Percentiles rank a stretch among this genome's conserved stretches.
Conservation (phyloP, 2,888 invertebrate genomes). For the Leuctra nigra region DNA sequence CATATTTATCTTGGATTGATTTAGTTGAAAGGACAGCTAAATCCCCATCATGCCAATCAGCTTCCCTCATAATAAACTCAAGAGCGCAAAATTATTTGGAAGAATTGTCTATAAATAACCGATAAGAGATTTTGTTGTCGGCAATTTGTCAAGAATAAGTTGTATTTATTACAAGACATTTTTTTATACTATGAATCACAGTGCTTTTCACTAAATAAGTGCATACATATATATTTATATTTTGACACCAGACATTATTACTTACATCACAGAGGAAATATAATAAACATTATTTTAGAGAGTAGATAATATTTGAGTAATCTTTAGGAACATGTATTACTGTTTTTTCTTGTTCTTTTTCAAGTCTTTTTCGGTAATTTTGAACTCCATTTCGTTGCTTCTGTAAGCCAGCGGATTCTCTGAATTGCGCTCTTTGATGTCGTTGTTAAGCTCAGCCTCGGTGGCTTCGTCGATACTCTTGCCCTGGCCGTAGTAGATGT, state of each 20-base stretch:
- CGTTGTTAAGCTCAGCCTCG: slow-evolving; percentile 45
- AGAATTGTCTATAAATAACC: no score
- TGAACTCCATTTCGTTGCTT: slow-evolving; percentile 38
- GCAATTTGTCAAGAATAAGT: no score
- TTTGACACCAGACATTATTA: neutral
- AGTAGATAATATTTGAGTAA: neutral
- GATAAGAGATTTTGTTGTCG: no score
- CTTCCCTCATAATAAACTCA: no score
- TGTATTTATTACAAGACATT: neutral
- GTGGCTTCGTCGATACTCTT: slow-evolving; percentile 46
- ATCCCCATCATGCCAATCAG: no score
- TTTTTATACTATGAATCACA: neutral
- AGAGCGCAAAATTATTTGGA: no score
- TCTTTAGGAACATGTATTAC: neutral
- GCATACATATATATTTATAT: slow-evolving; percentile 4
- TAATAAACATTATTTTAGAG: neutral
- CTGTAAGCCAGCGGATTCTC: slow-evolving; percentile 46
- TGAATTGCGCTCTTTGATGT: slow-evolving; percentile 41
- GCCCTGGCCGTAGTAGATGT: slow-evolving; percentile 55
- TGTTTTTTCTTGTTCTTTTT: slow-evolving; percentile 6
- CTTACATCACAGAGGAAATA: neutral
- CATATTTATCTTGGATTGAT: no score
- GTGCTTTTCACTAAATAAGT: neutral
- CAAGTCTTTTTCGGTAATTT: slow-evolving; percentile 30
- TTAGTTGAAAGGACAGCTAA: no score